Base-by-base conservation (phyloP, 2,888 invertebrate species). In the Automeris io region DNA sequence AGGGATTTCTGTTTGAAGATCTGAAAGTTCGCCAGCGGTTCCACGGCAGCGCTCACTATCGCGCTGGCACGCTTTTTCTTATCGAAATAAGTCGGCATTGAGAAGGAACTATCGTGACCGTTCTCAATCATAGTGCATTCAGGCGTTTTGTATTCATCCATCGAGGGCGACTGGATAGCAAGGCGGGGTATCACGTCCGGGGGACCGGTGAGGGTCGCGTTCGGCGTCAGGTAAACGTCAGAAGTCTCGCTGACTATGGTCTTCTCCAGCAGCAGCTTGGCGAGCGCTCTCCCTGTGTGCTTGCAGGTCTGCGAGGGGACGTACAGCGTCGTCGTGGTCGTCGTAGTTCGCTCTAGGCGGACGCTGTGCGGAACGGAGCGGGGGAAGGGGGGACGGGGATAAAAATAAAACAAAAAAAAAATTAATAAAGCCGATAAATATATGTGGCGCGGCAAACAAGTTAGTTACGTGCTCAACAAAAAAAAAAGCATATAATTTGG, bases 51-150 rank as follows among this genome's bases (percentile, higher is more conserved):
- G 45, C 61, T 60, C 39, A 68, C 61, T 35, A 65, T 66, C n/a
- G 65, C 71, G 35, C 77, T 72, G 18, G 68, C 64, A 39, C 61
- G 66, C 38, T 54, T 61, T 60, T 82, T 83, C 54, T 67, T 70
- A 56, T 86, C 86, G 69, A 87, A 86, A 66, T 86, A 86, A 0
- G 83, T 74, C 37, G 86, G 86, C 76, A 83, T 78, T 25, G 81
- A 72, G 68, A 81, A 81, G 16, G 75, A 65, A 50, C 42, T 58
- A 46, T 72, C 72, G 44, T 60, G 70, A 19, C 49, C 56, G 47
- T 52, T 42, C 42, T 50, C 38, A n/a, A 50, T 45, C 40, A 55
- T n/a, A 7, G 61, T 54, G 47, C 55, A 41, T 46, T 40, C 80
- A 3, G 81, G 81, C 32, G 82, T 81, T 19, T 40, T 35, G 62